Base-by-base conservation (phyloP, 2,113 vertebrate species). In the Cryptomyrus ogoouensis region DNA sequence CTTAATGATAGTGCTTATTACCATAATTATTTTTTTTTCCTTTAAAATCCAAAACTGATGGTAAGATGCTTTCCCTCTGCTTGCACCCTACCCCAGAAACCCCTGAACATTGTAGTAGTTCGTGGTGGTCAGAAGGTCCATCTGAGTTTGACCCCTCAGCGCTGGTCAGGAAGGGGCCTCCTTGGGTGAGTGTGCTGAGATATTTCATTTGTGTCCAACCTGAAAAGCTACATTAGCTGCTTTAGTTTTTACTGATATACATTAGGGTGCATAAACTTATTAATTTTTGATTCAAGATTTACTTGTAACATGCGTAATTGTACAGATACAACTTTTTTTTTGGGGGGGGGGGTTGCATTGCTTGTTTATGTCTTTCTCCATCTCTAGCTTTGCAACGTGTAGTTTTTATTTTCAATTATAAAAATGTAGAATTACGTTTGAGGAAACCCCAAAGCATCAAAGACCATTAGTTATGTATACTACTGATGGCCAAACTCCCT, bases 141-240 rank as follows among this genome's bases (percentile, higher is more conserved):
- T 5, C 91, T 99, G 90, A 95, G 95, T 21, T 95, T 99, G 85
- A 97, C 97, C 13, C 98, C 98, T 0, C 96, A 96, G 91, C 95
- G 96, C 88, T 99, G 98, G 98, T 95, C 96, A 0, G 98, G 98
- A 89, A 97, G 97, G 93, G 98, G 98, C 46, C 95, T 99, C 83
- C 95, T 99, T 89, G 98, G 98, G 98, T 99, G 89, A 94, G 93
- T 91, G 39, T 27, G 49, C 46, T 27, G 9, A 80, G 52, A 50
- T 83, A 15, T 9, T n/a, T 84, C 19, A 47, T 21, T 84, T 21
- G 74, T 80, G 31, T 80, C 42, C 42, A 70, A 31, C 62, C 27
- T 31, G 27, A 31, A 70, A 70, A 70, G 62, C 62, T 31, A 13
- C 62, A 70, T 70, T 70, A 12, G n/a, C 62, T 27, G n/a, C 62